These are phyloP conservation scores for Lycia hirtaria DNA, from an alignment of 2,888 invertebrate genomes.

Conservation along the genomic window DNA sequence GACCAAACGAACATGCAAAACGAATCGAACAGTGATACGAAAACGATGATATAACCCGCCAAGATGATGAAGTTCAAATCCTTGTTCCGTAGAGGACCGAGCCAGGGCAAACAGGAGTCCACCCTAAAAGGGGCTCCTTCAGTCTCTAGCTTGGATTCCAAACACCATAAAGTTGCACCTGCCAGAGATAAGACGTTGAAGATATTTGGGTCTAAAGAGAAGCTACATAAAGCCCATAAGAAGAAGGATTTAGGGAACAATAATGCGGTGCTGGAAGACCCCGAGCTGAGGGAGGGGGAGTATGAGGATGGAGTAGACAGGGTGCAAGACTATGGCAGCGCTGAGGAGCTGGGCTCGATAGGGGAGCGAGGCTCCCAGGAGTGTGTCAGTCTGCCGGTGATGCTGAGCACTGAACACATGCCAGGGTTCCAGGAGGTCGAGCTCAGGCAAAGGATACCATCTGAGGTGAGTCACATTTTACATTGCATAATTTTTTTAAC, in stretches of 20 bases:
- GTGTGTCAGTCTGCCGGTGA: constrained; percentile 79
- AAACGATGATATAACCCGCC: constrained; percentile 66
- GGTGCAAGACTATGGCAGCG: constrained; percentile 73
- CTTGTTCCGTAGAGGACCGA: constrained; percentile 95
- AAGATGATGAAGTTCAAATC: constrained; percentile 97
- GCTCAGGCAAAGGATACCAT: constrained; percentile 74
- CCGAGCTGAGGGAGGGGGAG: constrained; percentile 71
- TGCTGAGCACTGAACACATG: constrained; percentile 78
- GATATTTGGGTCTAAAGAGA: constrained; percentile 83
- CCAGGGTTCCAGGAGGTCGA: constrained; percentile 81
- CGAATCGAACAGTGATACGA: constrained; percentile 75
- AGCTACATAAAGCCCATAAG: constrained; percentile 79
- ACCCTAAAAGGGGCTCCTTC: constrained; percentile 87
- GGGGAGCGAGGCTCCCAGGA: constrained; percentile 78
- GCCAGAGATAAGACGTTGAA: constrained; percentile 78
- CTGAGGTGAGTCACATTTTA: constrained; percentile 64
- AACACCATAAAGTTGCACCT: constrained; percentile 83
- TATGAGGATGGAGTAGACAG: constrained; percentile 70
- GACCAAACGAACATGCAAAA: constrained; percentile 51
- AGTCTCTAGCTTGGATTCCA: constrained; percentile 87
- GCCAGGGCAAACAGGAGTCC: constrained; percentile 82
- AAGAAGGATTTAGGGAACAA: constrained; percentile 79
- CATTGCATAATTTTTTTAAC: no score
- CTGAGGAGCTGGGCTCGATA: constrained; percentile 76
- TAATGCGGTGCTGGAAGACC: constrained; percentile 81